Evolutionary conservation across 2,113 vertebrate species (phyloP), one percentile per base, ranked within the genome.

Genomic region (Conger conger): DNA sequence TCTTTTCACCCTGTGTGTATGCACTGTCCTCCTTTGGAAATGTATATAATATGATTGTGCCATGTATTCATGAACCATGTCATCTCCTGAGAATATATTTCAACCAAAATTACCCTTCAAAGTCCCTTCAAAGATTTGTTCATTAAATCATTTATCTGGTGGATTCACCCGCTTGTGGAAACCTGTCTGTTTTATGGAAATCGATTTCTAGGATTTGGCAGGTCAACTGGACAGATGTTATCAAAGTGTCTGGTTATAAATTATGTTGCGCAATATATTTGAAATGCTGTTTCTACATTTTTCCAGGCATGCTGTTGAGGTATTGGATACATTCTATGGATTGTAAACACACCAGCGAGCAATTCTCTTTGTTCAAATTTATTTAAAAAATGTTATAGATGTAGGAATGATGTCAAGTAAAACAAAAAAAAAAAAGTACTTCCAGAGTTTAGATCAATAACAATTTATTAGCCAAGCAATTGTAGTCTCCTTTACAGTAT

Each of bases 31-130:
- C 89, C 87, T 89, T 86, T 85, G 90, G 88, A 90, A 94, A 92
- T 95, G 95, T 95, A 95, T 89, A 95, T 95, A 94, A 92, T 88
- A 92, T 94, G 92, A 94, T 92, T 89, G 94, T 95, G 94, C 94
- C 95, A 96, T 95, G 94, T 94, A 93, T 93, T 90, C 90, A 94
- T 92, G 90, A 89, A 92, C 91, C 35, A 89, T 86, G 92, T 90
- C 93, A 94, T 94, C 94, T 92, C 91, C 91, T 94, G 93, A 94
- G 94, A 90, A 94, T 94, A 94, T 93, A 93, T 91, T 93, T 92
- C 90, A 88, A 87, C 76, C 83, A 82, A 79, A 89, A 84, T n/a
- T 54, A 45, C 76, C 11, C 30, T 15, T 50, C 45, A 50, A 73
- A 73, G 27, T n/a, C n/a, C 68, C n/a, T 73, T 73, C 20, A 63